Percentiles rank a stretch among this genome's conserved stretches.
Conservation (phyloP, 2,797 vertebrate genomes). For the Anguilla marmorata region DNA sequence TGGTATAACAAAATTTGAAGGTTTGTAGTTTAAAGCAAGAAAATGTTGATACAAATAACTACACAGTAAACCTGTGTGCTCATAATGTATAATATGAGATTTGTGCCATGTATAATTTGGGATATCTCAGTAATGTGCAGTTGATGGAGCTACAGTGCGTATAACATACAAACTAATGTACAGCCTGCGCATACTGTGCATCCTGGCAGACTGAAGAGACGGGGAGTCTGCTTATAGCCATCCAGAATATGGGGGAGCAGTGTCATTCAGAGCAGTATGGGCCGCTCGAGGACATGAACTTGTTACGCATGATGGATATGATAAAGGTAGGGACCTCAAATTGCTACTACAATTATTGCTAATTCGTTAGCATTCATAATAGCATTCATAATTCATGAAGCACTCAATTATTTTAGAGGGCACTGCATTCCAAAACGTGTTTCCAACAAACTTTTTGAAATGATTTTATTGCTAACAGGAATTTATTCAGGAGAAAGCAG, state of each 20-base stretch:
- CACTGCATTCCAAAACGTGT: not conserved
- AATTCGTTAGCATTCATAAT: not conserved
- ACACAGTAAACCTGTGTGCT: not conserved
- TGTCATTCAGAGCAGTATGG: conserved; percentile 66
- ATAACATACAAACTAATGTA: not conserved
- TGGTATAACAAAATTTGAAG: not conserved
- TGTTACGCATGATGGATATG: conserved; percentile 68
- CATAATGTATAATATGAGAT: not conserved
- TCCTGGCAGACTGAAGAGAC: conserved; percentile 63
- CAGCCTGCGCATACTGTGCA: conserved; percentile 11
- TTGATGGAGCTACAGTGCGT: not conserved
- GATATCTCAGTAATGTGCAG: not conserved
- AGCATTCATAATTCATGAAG: not conserved
- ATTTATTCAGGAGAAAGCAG: conserved; percentile 71
- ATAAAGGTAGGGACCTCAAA: conserved; percentile 68
- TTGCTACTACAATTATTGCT: not conserved
- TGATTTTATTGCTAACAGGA: conserved; percentile 60
- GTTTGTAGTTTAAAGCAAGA: not conserved
- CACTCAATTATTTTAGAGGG: not conserved
- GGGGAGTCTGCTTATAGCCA: conserved; percentile 62
- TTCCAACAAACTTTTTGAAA: not conserved
- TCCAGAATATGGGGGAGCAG: conserved; percentile 69
- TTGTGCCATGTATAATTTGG: not conserved
- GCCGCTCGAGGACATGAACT: conserved; percentile 56
- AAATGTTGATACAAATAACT: not conserved